Evolutionary conservation across 2,888 invertebrate species (phyloP).

Genomic region (Lithophane leautieri): DNA sequence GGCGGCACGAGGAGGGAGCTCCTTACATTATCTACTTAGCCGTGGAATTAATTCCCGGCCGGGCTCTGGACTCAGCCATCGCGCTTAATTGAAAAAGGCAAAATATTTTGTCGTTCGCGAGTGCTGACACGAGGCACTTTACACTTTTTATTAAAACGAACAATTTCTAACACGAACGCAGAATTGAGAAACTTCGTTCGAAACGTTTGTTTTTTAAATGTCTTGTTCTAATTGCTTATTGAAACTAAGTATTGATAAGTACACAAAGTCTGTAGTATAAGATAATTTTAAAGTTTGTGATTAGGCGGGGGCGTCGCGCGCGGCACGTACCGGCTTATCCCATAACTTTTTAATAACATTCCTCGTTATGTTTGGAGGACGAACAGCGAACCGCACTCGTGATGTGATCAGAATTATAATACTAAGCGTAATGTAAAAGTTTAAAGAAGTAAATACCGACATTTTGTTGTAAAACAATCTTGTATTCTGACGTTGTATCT

Average conservation of each 20-base stretch:
- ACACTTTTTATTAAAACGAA: slow-evolving; percentile 59
- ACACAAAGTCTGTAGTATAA: slow-evolving; percentile 74
- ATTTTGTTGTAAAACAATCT: slow-evolving; percentile 52
- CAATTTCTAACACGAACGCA: slow-evolving; percentile 29
- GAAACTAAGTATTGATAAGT: slow-evolving; percentile 57
- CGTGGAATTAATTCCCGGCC: slow-evolving; percentile 86
- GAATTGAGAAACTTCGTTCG: slow-evolving; percentile 3
- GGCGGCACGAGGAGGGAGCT: slow-evolving; percentile 82
- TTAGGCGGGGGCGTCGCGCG: slow-evolving; percentile 76
- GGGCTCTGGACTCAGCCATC: slow-evolving; percentile 78
- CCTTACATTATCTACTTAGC: slow-evolving; percentile 89
- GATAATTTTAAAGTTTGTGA: slow-evolving; percentile 88
- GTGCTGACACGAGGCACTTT: slow-evolving; percentile 61
- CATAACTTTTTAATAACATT: slow-evolving; percentile 90
- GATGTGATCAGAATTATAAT: slow-evolving; percentile 84
- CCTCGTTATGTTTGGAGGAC: slow-evolving; percentile 83
- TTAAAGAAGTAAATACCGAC: slow-evolving; percentile 76
- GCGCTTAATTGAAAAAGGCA: slow-evolving; percentile 84
- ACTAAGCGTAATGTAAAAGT: slow-evolving; percentile 80
- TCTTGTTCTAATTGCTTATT: slow-evolving; percentile 54
- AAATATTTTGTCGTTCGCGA: slow-evolving; percentile 79
- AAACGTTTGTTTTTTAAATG: slow-evolving; percentile 12
- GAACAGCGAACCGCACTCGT: slow-evolving; percentile 82
- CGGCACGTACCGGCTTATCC: slow-evolving; percentile 86
- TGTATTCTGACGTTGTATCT: slow-evolving; percentile 40